A percentile compares a stretch with the other conserved stretches of the same genome.
These are phyloP conservation scores for Lepeophtheirus salmonis DNA, from an alignment of 1,140 invertebrate species.

Conservation along the genomic window DNA sequence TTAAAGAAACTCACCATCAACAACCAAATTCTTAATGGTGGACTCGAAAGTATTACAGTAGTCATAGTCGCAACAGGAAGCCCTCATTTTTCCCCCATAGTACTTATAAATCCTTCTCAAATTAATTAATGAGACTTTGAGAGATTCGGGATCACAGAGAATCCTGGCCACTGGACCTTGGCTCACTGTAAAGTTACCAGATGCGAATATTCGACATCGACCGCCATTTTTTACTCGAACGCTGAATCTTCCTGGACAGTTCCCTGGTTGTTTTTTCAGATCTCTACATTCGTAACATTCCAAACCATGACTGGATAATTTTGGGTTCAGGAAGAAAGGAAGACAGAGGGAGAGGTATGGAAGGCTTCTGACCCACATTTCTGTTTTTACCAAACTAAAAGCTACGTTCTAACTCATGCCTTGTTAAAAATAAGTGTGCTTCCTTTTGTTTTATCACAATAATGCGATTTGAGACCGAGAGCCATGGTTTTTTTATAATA, in stretches of 20 bases:
- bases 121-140: neutral
- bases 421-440: too few relatives aligned
- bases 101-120: neutral
- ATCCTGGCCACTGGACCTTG: neutral
- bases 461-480: too few relatives aligned
- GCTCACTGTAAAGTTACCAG: neutral
- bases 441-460: too few relatives aligned
- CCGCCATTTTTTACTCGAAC: neutral
- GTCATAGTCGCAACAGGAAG: neutral
- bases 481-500: too few relatives aligned
- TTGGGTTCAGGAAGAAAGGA: too few relatives aligned
- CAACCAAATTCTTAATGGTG: neutral
- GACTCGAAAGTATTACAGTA: neutral
- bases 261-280: neutral
- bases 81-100: neutral
- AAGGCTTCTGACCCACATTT: too few relatives aligned
- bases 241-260: neutral
- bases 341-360: too few relatives aligned
- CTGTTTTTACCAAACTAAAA: too few relatives aligned
- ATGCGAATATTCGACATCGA: neutral
- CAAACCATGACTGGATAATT: too few relatives aligned
- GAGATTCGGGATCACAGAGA: neutral
- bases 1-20: too few relatives aligned
- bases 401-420: too few relatives aligned
- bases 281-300: neutral